Base-by-base conservation (phyloP, 2,113 vertebrate genomes). In the Halichoeres trimaculatus region DNA sequence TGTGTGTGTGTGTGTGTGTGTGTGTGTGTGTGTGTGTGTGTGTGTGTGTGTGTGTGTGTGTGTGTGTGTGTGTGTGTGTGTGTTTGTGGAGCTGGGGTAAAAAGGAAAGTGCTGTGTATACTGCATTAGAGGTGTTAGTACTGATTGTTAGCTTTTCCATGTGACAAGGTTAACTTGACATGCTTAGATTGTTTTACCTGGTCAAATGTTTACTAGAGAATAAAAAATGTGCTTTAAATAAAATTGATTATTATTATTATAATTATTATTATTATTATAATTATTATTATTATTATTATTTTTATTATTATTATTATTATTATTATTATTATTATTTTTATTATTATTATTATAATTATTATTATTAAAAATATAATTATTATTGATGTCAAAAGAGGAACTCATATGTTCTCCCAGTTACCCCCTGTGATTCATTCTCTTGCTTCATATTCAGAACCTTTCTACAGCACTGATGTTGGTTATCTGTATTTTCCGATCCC, bases 101-200 rank as follows among this genome's bases (percentile, higher is more conserved):
- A 87, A 80, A 62, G 30, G 22, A 53, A 65, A 70, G 35, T 66
- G n/a, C 45, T 80, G 40, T 34, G 56, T 36, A 24, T 67, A 60
- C 53, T 73, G 24, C 69, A 62, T 80, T 72, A 61, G 54, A 77
- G 55, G 5, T 73, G 38, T 50, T 22, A 70, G 53, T 16, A 30
- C 66, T 76, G 36, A 70, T 63, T 76, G 54, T 47, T 47, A 50
- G 4, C 14, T 67, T 64, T 69, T 69, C 74, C 41, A 3, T 70
- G 34, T 20, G 70, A 51, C 53, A 71, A 47, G 6, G 30, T 72
- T 52, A 64, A 17, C 20, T 3, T 3, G 43, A 56, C 53, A 54
- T 5, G 14, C 30, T 50, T 20, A 64, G 11, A 38, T 47, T 51
- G 36, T 35, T 43, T 8, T n/a, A 30, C 14, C 57, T 9, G 34